Base-by-base conservation (phyloP, 2,888 invertebrate genomes). In the Acleris literana region DNA sequence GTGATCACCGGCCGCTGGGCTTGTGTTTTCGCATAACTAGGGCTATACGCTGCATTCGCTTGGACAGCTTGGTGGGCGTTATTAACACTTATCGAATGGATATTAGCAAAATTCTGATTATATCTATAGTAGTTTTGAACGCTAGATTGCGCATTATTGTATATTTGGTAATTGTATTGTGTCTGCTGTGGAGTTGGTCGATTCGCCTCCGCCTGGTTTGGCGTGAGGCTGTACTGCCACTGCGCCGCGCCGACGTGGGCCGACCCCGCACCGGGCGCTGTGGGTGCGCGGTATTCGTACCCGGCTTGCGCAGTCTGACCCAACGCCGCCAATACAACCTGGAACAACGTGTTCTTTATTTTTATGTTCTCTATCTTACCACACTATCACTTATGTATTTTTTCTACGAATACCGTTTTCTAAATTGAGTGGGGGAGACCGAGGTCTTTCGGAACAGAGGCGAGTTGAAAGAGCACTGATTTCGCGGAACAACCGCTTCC, bases 1-100 rank as follows among this genome's bases (percentile, higher is more conserved):
- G 94, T 94, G 69, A 96, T 92, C 25, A 94, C 88, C 39, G 82
- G 81, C 43, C 33, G 46, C 29, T 51, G 55, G 17, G 94, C n/a
- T 18, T 29, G 59, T 2, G 68, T 67, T 20, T 70, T 64, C 46
- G 55, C 51, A n/a, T 33, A n/a, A 63, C 13, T 59, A 56, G 51
- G 52, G 13, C 29, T 39, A 48, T 20, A 49, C 33, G n/a, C 33
- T 7, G 51, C 7, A 22, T 18, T 33, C 39, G 51, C 6, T 29
- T 48, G 39, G 20, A 18, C 25, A n/a, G 44, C 44, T 55, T 55
- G 44, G 52, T 46, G 39, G 9, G n/a, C 44, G 33, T 44, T 61
- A 39, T 54, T 56, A 22, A 43, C 46, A 18, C 39, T 16, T 48
- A 33, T 16, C 4, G 22, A 53, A 17, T 63, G 43, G 20, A 17